Evolutionary conservation across 2,888 invertebrate species (phyloP).

Genomic region (Caenorhabditis sp.): DNA sequence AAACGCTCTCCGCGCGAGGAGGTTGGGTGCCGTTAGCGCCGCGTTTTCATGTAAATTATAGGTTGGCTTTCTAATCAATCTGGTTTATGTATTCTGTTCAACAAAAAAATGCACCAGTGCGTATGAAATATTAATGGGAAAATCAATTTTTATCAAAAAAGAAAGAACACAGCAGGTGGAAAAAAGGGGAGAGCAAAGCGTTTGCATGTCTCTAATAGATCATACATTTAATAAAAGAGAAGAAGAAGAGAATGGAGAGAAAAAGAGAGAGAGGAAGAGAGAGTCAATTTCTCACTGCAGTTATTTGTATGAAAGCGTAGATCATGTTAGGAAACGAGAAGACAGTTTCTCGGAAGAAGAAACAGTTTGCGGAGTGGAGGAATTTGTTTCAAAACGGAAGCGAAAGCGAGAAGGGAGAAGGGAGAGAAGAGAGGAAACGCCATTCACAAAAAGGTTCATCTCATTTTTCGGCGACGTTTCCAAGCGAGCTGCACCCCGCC

Average conservation of each 20-base stretch:
- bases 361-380: neutral
- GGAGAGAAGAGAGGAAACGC: neutral
- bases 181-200: neutral
- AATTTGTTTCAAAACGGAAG: neutral
- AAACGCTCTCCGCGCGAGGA: conserved; percentile 5
- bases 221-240: conserved; percentile 23
- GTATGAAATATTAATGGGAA: neutral
- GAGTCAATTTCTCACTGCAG: conserved; percentile 25
- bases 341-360: neutral
- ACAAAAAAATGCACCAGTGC: neutral
- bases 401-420: neutral
- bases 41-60: conserved; percentile 27
- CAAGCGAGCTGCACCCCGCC: no score
- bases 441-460: neutral
- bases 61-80: conserved; percentile 28
- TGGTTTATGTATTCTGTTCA: neutral
- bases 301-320: conserved; percentile 12
- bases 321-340: neutral
- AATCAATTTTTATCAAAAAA: conserved; percentile 18
- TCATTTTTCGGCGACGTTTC: no score
- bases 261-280: conserved; percentile 32
- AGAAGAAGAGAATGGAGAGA: conserved; percentile 19
- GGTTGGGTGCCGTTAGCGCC: neutral
- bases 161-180: conserved; percentile 21
- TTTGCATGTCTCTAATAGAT: conserved; percentile 27